A percentile compares a stretch with the other conserved stretches of the same genome.
These are phyloP conservation scores for Acanthornis magna DNA, from an alignment of 2,797 vertebrate genomes.

Conservation along the genomic window DNA sequence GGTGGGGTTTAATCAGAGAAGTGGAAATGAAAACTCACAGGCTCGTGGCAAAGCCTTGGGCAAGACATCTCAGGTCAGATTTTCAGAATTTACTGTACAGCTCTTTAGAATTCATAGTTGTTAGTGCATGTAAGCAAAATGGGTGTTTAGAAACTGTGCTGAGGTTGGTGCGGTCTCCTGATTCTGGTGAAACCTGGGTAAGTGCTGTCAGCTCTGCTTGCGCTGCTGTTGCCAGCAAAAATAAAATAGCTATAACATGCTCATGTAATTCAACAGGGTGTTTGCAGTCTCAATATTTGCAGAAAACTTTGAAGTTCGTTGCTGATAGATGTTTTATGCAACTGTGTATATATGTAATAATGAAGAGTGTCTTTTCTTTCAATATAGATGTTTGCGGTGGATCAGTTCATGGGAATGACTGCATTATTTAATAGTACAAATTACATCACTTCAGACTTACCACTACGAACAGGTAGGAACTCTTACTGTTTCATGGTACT, in stretches of 20 bases:
- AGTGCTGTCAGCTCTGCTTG: neutral
- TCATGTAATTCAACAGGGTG: neutral
- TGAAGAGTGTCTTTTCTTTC: neutral
- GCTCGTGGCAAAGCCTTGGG: neutral
- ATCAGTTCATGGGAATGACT: slow-evolving; percentile 68
- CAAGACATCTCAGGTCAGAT: neutral
- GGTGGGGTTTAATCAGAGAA: neutral
- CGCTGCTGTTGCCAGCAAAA: neutral
- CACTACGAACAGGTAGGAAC: slow-evolving; percentile 72
- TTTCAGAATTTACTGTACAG: neutral
- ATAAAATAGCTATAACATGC: neutral
- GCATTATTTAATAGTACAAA: slow-evolving; percentile 71
- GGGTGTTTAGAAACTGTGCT: neutral
- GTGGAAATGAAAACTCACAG: neutral
- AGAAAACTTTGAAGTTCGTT: neutral
- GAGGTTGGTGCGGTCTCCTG: neutral
- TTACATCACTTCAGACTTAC: slow-evolving; percentile 72
- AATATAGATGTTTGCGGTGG: slow-evolving; percentile 74
- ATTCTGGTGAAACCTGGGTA: neutral
- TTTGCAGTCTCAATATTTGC: neutral
- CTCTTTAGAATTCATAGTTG: neutral
- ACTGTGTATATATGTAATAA: neutral
- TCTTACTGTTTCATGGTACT: neutral
- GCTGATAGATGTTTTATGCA: neutral
- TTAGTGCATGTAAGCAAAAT: neutral